phyloP scores from a whole-genome alignment of 2,113 vertebrate genomes.

The Empidonax alnorum region DNA sequence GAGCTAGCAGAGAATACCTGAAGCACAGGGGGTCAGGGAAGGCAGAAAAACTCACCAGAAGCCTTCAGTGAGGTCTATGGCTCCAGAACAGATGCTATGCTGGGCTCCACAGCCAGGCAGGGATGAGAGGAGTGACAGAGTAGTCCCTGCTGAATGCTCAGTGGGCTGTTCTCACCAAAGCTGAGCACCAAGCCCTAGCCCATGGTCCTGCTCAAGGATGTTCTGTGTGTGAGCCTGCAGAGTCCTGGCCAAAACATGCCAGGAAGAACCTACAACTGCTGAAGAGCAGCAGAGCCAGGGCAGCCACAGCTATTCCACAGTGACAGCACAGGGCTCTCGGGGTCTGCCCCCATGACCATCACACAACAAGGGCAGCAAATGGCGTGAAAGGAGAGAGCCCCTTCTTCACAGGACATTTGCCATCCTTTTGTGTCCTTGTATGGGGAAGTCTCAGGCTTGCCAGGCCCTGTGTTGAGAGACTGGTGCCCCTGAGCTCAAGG shows the following conservation, averaged over 20 bases:
- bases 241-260: neutral
- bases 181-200: neutral
- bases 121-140: neutral
- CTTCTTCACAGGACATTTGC: neutral
- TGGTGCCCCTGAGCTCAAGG: neutral
- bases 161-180: neutral
- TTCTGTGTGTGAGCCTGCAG: neutral
- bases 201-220: neutral
- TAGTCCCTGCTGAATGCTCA: neutral
- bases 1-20: too few relatives aligned
- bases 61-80: neutral
- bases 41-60: neutral
- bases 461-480: neutral
- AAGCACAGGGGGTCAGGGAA: too few relatives aligned
- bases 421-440: neutral
- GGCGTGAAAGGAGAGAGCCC: neutral
- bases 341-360: neutral
- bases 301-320: neutral
- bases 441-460: neutral
- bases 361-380: fast-evolving
- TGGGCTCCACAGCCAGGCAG: neutral
- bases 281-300: neutral
- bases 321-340: neutral
- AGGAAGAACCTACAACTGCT: neutral
- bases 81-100: neutral